Conservation (phyloP, 2,113 vertebrate species). For the Xyliphius kryptos region DNA sequence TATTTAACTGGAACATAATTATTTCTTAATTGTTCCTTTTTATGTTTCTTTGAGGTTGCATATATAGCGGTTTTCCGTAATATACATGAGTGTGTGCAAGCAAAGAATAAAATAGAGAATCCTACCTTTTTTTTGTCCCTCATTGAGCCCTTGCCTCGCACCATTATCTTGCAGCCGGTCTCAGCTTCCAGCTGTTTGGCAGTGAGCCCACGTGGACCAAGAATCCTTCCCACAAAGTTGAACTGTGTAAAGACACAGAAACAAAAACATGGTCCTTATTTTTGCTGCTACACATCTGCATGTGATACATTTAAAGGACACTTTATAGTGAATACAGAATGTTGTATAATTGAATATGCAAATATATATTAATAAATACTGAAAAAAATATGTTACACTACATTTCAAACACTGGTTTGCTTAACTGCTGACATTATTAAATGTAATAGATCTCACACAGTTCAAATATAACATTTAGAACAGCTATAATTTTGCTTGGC, state of each 20-base stretch:
- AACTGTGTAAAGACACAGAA: constrained; percentile 64
- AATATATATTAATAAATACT: too few relatives aligned
- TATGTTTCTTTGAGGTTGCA: constrained; percentile 21
- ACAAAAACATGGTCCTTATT: constrained; percentile 2
- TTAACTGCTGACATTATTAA: too few relatives aligned
- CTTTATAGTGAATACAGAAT: not conserved
- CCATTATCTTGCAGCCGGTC: constrained; percentile 99
- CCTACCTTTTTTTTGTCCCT: constrained; percentile 98
- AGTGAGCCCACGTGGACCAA: constrained; percentile 94
- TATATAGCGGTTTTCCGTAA: not conserved
- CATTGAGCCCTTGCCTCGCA: constrained; percentile 98
- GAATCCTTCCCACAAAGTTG: constrained; percentile 98
- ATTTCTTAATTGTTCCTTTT: constrained; percentile 10
- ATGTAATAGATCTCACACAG: too few relatives aligned
- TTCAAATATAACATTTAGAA: too few relatives aligned
- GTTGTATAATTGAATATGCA: too few relatives aligned
- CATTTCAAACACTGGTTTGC: too few relatives aligned
- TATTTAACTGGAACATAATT: constrained; percentile 24
- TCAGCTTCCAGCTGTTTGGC: constrained; percentile 97
- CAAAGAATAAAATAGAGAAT: not conserved
- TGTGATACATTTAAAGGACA: constrained; percentile 3
- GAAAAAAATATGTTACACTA: too few relatives aligned
- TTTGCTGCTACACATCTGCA: not conserved
- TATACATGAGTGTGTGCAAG: not conserved
- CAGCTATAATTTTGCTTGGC: too few relatives aligned